Evolutionary conservation across 2,797 vertebrate genomes (phyloP), one percentile per base, ranked within the genome.

Genomic region (Premnoplex brunnescens): DNA sequence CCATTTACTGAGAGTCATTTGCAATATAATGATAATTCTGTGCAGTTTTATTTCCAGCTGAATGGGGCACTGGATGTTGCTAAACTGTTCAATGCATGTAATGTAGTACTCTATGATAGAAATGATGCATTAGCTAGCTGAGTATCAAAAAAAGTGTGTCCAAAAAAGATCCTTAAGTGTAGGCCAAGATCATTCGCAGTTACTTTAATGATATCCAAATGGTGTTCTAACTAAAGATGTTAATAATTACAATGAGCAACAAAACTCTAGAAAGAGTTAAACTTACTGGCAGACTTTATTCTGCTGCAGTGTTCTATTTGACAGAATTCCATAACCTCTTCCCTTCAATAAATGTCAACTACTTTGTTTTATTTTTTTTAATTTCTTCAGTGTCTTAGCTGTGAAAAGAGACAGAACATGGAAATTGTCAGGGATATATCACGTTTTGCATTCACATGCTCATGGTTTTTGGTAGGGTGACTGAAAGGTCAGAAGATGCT

Each of bases 291-390:
- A 90, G 24, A 46, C 54, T 76, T 92, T 86, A 73, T 81, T 86
- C 68, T 67, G 36, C 60, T 92, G n/a, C 44, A 81, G 27, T 74
- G 27, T 64, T 94, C 74, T 85, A 58, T 88, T 84, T 92, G 89
- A 85, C 66, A 81, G 49, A 75, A 72, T 81, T 91, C 83, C 56
- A 84, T 87, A 89, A 81, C 56, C 36, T 92, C 71, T 94, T 95
- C 72, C 58, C 69, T 97, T 94, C 81, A 92, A 91, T 81, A 95
- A 92, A 85, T 85, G 80, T 83, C 67, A 91, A 46, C 59, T 88
- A 30, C 37, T 90, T 92, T 73, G 20, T 55, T 89, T 85, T 89
- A 41, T 59, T 66, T 66, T 72, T 72, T n/a, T 71, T 36, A 55
- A 93, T 93, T 92, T 90, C 51, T 90, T 80, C 74, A 87, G 52